Evolutionary conservation across 2,888 invertebrate species (phyloP).

Genomic region (Mythimna vitellina): DNA sequence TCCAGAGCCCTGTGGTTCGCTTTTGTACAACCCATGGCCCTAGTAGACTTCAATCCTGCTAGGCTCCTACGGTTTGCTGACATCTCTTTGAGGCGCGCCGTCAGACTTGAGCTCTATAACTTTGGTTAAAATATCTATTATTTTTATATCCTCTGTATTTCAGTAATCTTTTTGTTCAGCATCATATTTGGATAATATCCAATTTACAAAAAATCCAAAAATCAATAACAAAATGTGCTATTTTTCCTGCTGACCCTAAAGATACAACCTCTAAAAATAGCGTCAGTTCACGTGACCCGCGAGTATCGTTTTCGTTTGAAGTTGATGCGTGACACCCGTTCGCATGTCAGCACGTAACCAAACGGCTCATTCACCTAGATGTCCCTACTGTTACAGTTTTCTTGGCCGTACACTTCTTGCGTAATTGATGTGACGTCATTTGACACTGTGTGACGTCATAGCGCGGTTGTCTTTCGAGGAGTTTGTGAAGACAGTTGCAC

Average conservation of each 20-base stretch:
- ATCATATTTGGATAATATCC: too few relatives aligned
- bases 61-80: too few relatives aligned
- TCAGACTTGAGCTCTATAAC: too few relatives aligned
- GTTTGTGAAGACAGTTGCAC: neutral
- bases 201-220: too few relatives aligned
- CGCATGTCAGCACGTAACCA: conserved; percentile 78
- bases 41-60: too few relatives aligned
- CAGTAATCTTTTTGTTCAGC: too few relatives aligned
- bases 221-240: neutral
- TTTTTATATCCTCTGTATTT: too few relatives aligned
- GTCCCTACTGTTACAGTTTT: conserved; percentile 70
- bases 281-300: conserved; percentile 56
- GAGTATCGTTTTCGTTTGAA: conserved; percentile 77
- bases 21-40: too few relatives aligned
- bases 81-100: too few relatives aligned
- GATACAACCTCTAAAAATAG: conserved; percentile 35
- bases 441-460: conserved; percentile 48
- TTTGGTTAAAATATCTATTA: too few relatives aligned
- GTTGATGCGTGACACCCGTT: conserved; percentile 81
- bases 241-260: conserved; percentile 27
- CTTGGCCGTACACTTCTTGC: conserved; percentile 66
- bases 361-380: conserved; percentile 63
- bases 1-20: too few relatives aligned
- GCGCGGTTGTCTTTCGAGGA: conserved; percentile 34
- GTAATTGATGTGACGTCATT: conserved; percentile 67